A percentile compares a stretch with the other conserved stretches of the same genome.
Evolutionary conservation across 2,113 vertebrate genomes (phyloP).

Genomic region (Equus przewalskii): DNA sequence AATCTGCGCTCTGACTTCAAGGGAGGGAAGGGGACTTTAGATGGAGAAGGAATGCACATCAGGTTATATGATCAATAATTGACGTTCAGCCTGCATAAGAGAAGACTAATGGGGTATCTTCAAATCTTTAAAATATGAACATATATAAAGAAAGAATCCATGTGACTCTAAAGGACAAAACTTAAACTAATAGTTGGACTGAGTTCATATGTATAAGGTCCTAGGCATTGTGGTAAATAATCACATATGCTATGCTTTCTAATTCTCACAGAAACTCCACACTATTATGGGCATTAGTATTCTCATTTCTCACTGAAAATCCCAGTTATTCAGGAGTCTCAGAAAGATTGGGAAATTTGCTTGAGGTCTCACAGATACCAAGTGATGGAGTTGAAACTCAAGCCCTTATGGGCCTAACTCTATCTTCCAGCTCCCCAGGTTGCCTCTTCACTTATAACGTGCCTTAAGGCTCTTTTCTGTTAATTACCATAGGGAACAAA

Average conservation of each 20-base stretch:
- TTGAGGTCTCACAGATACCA: neutral
- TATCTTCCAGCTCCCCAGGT: neutral
- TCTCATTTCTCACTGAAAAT: conserved; percentile 1
- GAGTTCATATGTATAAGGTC: neutral
- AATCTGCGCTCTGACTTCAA: neutral
- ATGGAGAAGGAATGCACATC: neutral
- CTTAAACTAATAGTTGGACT: neutral
- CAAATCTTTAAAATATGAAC: neutral
- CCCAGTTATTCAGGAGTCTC: neutral
- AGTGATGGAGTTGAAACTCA: neutral
- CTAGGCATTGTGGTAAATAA: neutral
- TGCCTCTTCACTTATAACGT: neutral
- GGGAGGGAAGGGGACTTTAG: too few species aligned
- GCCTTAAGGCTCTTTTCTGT: neutral
- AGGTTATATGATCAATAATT: neutral
- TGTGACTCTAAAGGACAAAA: neutral
- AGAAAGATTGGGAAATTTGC: neutral
- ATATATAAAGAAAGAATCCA: neutral
- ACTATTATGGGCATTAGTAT: neutral
- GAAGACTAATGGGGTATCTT: neutral
- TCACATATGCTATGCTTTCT: neutral
- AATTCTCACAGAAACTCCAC: neutral
- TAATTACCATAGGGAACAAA: neutral
- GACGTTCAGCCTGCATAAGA: neutral
- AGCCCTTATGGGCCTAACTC: neutral